Conservation (phyloP, 2,113 vertebrate genomes). For the Ascaphus truei region DNA sequence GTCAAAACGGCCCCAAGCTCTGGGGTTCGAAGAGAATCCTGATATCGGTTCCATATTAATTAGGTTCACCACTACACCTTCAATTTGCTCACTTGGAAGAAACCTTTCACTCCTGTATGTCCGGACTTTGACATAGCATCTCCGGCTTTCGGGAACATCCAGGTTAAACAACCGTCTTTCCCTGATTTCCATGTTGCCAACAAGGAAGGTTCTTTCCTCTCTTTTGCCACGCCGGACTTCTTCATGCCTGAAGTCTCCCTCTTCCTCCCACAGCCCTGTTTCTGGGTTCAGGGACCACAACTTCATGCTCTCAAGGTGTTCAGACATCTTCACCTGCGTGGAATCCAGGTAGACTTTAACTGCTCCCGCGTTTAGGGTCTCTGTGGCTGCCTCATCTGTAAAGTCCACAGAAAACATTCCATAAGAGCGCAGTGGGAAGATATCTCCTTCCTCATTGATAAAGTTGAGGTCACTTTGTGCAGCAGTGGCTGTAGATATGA, state of each 20-base stretch:
- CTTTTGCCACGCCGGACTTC: conserved; percentile 73
- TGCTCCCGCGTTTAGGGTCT: conserved; percentile 83
- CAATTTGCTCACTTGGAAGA: conserved; percentile 86
- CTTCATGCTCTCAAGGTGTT: conserved; percentile 84
- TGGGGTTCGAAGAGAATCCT: conserved; percentile 87
- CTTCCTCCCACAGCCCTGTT: conserved; percentile 94
- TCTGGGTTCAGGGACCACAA: conserved; percentile 94
- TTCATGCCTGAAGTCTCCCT: conserved; percentile 77
- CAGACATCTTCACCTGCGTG: conserved; percentile 81
- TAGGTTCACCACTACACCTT: conserved; percentile 84
- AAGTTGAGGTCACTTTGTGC: conserved; percentile 94
- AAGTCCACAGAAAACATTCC: conserved; percentile 98
- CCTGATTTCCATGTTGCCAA: conserved; percentile 97
- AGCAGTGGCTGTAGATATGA: conserved; percentile 75
- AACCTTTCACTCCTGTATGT: conserved; percentile 90
- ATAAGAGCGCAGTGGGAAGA: conserved; percentile 85
- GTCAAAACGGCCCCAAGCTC: conserved; percentile 94
- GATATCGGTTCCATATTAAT: conserved; percentile 89
- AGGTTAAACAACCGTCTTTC: conserved; percentile 93
- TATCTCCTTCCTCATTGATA: conserved; percentile 81
- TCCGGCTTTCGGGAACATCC: conserved; percentile 89
- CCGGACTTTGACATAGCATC: conserved; percentile 90
- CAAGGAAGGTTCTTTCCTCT: conserved; percentile 88
- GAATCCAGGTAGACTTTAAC: conserved; percentile 90
- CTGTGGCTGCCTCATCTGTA: conserved; percentile 67